A percentile compares a stretch with the other conserved stretches of the same genome.
phyloP scores from a whole-genome alignment of 2,113 vertebrate genomes.

The Acanthisitta chloris region DNA sequence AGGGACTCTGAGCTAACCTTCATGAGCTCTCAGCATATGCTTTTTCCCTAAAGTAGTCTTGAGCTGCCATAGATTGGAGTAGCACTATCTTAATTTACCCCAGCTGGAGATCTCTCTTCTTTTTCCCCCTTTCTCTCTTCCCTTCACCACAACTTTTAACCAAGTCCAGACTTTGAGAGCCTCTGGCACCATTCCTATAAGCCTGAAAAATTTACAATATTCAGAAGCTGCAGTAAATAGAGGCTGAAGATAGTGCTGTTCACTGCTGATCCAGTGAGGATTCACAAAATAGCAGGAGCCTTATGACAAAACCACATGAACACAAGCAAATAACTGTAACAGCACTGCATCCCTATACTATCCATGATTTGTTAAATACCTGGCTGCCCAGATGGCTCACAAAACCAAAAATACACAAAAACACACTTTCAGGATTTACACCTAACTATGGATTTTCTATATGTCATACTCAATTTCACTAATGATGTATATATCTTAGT shows the following conservation, averaged over 20 bases:
- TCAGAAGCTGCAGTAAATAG: slow-evolving; percentile 15
- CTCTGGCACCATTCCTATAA: background rate
- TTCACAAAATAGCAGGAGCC: background rate
- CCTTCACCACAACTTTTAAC: slow-evolving; percentile 14
- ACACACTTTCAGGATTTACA: background rate
- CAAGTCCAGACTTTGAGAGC: background rate
- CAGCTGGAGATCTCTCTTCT: background rate
- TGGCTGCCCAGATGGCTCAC: background rate
- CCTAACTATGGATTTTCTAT: background rate
- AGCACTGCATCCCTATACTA: background rate
- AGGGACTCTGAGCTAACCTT: background rate
- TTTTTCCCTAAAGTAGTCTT: background rate
- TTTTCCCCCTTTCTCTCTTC: background rate
- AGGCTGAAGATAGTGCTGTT: background rate
- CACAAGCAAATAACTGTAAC: slow-evolving; percentile 34
- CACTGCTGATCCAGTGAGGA: background rate
- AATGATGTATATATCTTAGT: background rate
- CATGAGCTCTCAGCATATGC: background rate
- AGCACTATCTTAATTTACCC: slow-evolving; percentile 13
- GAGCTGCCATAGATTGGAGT: background rate
- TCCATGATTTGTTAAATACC: background rate
- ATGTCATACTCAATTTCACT: background rate
- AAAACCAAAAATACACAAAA: background rate
- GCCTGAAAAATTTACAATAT: background rate
- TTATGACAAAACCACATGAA: slow-evolving; percentile 50